Base-by-base conservation (phyloP, 2,797 vertebrate species). In the Danio aesculapii region DNA sequence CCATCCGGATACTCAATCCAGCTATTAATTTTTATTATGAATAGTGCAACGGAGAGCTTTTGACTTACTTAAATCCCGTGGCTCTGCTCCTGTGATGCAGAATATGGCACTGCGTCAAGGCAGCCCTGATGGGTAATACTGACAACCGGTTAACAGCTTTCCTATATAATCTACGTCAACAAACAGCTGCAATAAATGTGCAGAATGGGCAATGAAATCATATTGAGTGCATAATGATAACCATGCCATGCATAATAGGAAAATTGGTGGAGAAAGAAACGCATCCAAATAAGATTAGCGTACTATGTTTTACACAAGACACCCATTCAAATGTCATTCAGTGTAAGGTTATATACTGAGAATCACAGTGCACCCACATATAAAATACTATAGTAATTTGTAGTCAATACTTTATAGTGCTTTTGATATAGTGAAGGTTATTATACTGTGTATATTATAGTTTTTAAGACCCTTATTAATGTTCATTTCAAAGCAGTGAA, bases 21-120 rank as follows among this genome's bases (percentile, higher is more conserved):
- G 53, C 44, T 77, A 69, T 69, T 61, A 6, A 50, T 30, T 69
- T 59, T 61, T 49, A 52, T 70, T 52, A 50, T 78, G 30, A 78
- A 57, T 46, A 13, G 46, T 52, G 66, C 76, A 61, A 79, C 43
- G 21, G n/a, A 19, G 59, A 13, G 61, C 49, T 7, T 63, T 69
- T 61, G 46, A 61, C 55, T 55, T 41, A 14, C 59, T 59, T 49
- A 68, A 78, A 50, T 69, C 66, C 59, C 47, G 44, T 19, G 44
- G 30, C 30, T 49, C 21, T 69, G 76, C 8, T 61, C 3, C 8
- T 57, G 43, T 70, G 55, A 46, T 78, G 76, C 66, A 21, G 8
- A 30, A 30, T 69, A 78, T 78, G 44, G 64, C 66, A 61, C 43
- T 43, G 76, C 53, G 46, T 69, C 76, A 77, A 68, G 64, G 55